Percentiles rank a stretch among this genome's conserved stretches.
Evolutionary conservation across 2,888 invertebrate genomes (phyloP).

Genomic region (Cephalotes varians): DNA sequence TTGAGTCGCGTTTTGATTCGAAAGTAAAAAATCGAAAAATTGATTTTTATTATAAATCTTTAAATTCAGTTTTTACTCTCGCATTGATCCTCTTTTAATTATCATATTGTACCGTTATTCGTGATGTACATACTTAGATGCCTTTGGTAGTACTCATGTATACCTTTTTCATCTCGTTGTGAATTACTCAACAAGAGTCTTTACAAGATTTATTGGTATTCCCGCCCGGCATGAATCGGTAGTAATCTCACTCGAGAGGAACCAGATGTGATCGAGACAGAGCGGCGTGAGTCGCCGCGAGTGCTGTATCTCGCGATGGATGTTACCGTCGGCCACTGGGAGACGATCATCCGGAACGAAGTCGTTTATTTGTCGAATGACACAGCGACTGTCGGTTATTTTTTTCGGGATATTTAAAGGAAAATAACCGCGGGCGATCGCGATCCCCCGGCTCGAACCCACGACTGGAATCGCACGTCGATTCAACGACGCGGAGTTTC

Average conservation of each 20-base stretch:
- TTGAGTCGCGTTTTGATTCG: background rate
- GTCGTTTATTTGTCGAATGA: constrained; percentile 81
- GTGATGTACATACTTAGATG: too few relatives aligned
- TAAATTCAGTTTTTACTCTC: background rate
- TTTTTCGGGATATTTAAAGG: constrained; percentile 63
- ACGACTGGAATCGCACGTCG: background rate
- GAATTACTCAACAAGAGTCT: constrained; percentile 43
- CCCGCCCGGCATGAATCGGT: constrained; percentile 59
- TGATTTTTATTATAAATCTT: background rate
- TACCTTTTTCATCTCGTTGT: constrained; percentile 12
- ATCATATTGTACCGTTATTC: constrained; percentile 28
- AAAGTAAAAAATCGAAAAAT: background rate
- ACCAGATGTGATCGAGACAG: constrained; percentile 72
- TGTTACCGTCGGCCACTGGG: constrained; percentile 77
- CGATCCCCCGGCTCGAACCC: constrained; percentile 64
- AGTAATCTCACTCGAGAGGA: constrained; percentile 66
- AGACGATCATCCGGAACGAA: constrained; percentile 80
- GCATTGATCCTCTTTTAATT: background rate
- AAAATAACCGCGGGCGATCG: constrained; percentile 73
- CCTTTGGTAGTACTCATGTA: too few relatives aligned
- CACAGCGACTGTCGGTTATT: constrained; percentile 64
- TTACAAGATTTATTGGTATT: constrained; percentile 49
- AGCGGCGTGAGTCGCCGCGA: constrained; percentile 75
- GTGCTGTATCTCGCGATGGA: constrained; percentile 72
- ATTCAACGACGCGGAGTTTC: constrained; percentile 40